phyloP scores from a whole-genome alignment of 1,140 invertebrate genomes.

The Cydia strobilella region DNA sequence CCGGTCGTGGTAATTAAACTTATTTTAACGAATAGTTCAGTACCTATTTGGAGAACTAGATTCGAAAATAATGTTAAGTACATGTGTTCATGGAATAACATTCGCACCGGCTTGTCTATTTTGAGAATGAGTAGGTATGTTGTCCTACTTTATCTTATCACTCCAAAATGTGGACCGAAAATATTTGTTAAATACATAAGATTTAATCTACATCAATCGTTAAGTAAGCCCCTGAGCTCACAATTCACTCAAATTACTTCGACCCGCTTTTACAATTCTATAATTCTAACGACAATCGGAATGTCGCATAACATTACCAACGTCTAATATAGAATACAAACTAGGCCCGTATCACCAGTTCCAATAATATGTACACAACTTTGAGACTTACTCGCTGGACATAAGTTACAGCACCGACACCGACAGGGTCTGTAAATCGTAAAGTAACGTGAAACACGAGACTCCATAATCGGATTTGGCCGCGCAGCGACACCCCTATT shows the following conservation, averaged over 20 bases:
- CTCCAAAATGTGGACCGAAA: no score
- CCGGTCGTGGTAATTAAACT: no score
- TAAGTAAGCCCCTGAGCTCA: neutral
- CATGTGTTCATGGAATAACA: no score
- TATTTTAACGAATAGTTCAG: no score
- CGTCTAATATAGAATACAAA: slow-evolving; percentile 8
- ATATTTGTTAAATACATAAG: no score
- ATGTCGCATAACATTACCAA: slow-evolving; percentile 16
- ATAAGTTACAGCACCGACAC: neutral
- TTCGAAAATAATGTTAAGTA: no score
- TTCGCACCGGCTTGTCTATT: no score
- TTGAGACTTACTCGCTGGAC: neutral
- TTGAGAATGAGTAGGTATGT: no score
- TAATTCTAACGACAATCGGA: slow-evolving; percentile 21
- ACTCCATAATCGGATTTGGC: slow-evolving; percentile 26
- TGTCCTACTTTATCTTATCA: no score
- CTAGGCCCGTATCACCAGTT: neutral
- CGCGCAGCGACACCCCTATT: slow-evolving; percentile 12
- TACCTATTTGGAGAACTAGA: no score
- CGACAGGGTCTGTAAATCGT: neutral
- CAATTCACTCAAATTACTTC: slow-evolving; percentile 24
- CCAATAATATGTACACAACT: neutral
- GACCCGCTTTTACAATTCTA: slow-evolving; percentile 24
- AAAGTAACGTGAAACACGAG: slow-evolving; percentile 9
- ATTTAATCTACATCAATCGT: neutral